Conservation (phyloP, 2,797 vertebrate genomes). For the Tragelaphus eurycerus region DNA sequence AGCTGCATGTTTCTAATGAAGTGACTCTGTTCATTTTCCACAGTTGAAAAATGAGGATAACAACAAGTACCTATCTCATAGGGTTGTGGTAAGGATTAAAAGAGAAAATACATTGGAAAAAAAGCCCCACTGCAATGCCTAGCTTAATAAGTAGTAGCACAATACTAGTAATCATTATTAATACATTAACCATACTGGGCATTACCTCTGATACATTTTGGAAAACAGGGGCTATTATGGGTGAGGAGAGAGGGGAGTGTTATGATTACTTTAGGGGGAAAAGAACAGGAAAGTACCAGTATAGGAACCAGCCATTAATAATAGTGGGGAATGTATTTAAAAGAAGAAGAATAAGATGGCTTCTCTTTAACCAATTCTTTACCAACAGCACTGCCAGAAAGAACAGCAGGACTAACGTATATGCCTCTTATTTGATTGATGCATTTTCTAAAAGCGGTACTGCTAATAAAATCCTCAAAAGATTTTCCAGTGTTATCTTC, state of each 20-base stretch:
- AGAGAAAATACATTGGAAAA: neutral
- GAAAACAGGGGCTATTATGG: neutral
- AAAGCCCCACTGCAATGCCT: neutral
- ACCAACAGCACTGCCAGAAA: slow-evolving; percentile 35
- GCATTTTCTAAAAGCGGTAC: slow-evolving; percentile 19
- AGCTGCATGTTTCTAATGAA: slow-evolving; percentile 14
- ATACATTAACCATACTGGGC: neutral
- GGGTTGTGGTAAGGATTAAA: neutral
- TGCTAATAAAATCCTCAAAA: slow-evolving; percentile 52
- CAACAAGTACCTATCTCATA: neutral
- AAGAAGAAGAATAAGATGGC: neutral
- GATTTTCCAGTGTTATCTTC: neutral
- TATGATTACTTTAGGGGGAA: slow-evolving; percentile 30
- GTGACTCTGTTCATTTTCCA: slow-evolving; percentile 10
- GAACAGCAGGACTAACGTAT: neutral
- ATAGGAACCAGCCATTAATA: neutral
- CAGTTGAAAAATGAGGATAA: neutral
- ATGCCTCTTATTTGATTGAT: neutral
- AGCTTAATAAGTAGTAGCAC: neutral
- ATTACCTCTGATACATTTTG: slow-evolving; percentile 15
- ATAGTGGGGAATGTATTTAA: slow-evolving; percentile 19
- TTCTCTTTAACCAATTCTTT: slow-evolving; percentile 47
- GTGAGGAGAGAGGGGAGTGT: neutral
- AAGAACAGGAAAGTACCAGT: neutral
- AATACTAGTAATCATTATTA: slow-evolving; percentile 44